Base-by-base conservation (phyloP, 2,888 invertebrate genomes). In the Drosophila bunnanda region DNA sequence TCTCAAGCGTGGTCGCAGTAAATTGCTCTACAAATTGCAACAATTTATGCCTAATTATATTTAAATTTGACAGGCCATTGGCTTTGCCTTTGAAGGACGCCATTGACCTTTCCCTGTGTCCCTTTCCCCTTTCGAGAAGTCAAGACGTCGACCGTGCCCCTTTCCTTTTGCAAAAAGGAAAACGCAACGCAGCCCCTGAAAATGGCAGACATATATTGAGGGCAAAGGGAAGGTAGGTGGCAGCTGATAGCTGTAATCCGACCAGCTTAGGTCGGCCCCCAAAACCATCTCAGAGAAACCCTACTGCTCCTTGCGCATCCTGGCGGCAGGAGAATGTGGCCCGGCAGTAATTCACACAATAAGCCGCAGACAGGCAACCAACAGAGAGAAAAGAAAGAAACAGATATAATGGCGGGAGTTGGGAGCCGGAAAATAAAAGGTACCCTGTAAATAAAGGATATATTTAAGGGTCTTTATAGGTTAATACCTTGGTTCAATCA, bases 31-130 rank as follows among this genome's bases (percentile, higher is more conserved):
- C 75, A 85, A 85, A 82, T 85, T 85, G 75, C 73, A 70, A 44
- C 77, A 88, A 79, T 88, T 85, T 68, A 82, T 82, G 71, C 75
- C 77, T 82, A 85, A 82, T 82, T 82, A 88, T 88, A 88, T 82
- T 86, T 77, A 82, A 82, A 85, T 85, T 82, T 57, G 64, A 59
- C 71, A 61, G 60, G 58, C 74, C 39, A 68, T 64, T 59, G 68
- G 43, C 55, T 30, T 39, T 39, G 46, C 17, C 13, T 61, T 34
- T 39, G 22, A 32, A 12, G 53, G 32, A 12, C 39, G 32, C 25
- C 54, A 54, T 38, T 59, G 54, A 70, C 54, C 70, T 70, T 58
- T n/a, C 13, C 25, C 41, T 44, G 34, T n/a, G 50, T 13, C 17
- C 32, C 48, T 4, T 2, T n/a, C 20, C 1, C 53, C 30, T 22